Percentiles rank a stretch among this genome's conserved stretches.
Evolutionary conservation across 2,797 vertebrate species (phyloP).

Genomic region (Aplochiton taeniatus): DNA sequence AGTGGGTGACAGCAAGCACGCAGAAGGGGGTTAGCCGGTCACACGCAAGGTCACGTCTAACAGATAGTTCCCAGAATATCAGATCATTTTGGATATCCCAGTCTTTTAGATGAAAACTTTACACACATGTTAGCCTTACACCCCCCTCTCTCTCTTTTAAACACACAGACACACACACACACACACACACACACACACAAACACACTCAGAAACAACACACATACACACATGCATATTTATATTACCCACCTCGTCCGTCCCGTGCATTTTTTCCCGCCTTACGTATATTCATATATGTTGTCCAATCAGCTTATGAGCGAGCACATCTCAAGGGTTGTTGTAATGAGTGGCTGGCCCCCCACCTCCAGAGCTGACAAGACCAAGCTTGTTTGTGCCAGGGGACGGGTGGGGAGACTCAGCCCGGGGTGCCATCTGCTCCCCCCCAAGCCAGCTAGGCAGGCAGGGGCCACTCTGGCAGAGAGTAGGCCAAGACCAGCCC

Average conservation of each 20-base stretch:
- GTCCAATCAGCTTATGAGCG: too few species aligned
- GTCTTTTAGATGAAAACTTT: not conserved
- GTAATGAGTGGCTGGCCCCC: slow-evolving; percentile 8
- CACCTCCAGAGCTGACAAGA: slow-evolving; percentile 55
- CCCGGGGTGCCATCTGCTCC: slow-evolving; percentile 61
- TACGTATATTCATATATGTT: too few species aligned
- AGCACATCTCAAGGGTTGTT: not conserved
- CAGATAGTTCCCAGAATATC: not conserved
- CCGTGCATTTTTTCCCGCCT: not conserved
- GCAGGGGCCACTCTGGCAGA: not conserved
- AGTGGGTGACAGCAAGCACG: not conserved
- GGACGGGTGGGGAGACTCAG: slow-evolving; percentile 55
- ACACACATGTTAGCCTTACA: too few species aligned
- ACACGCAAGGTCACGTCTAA: not conserved
- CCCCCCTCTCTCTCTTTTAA: not conserved
- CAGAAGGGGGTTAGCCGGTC: not conserved
- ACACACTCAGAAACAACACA: not conserved
- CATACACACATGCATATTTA: not conserved
- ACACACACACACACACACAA: slow-evolving; percentile 5
- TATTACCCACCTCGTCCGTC: not conserved
- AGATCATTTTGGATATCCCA: not conserved
- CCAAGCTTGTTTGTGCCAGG: slow-evolving; percentile 67
- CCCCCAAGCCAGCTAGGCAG: slow-evolving; percentile 40
- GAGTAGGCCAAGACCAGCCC: not conserved
- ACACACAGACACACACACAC: slow-evolving; percentile 10